Evolutionary conservation across 2,797 vertebrate species (phyloP), one percentile per base, ranked within the genome.

Genomic region (Pipistrellus kuhlii): DNA sequence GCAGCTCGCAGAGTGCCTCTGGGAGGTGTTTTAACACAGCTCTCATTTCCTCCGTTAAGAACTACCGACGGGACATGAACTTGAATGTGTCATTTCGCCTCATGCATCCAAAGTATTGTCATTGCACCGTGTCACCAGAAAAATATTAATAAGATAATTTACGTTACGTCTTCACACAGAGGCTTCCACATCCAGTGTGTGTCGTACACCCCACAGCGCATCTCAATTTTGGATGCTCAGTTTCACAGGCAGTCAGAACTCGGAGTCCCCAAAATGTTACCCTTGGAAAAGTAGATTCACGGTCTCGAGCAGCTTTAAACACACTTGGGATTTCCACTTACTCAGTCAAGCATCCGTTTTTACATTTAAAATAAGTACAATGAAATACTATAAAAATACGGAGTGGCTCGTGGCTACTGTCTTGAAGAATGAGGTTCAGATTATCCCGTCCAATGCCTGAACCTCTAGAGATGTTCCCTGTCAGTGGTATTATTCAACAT

Each of bases 1-100:
- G 1, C 38, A 35, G 51, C 35, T 4, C 6, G 27, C 7, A 2
- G 6, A 2, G 80, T 14, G 11, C 21, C n/a, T 2, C 3, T 14
- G 13, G 30, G 80, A 64, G 3, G 5, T 8, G 10, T 32, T 48
- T 27, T 13, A 35, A 30, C 30, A 21, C n/a, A 44, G 15, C 5
- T 25, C 18, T 35, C 62, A 25, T 32, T 84, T 25, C 30, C 21
- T n/a, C 21, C 44, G 83, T 64, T 4, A 2, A 81, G 75, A 68
- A 84, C 35, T 44, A 23, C 25, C 35, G 15, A 51, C 48, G 25
- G 53, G n/a, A 64, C 25, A 46, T 57, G n/a, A 11, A 38, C 38
- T 41, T 41, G 62, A 62, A 62, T 68, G 6, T 77, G 44, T 73
- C 32, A 23, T 48, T 84, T 76, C 66, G 51, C 10, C 14, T 12